Base-by-base conservation (phyloP, 1,140 invertebrate species). In the Trichonephila clavipes region DNA sequence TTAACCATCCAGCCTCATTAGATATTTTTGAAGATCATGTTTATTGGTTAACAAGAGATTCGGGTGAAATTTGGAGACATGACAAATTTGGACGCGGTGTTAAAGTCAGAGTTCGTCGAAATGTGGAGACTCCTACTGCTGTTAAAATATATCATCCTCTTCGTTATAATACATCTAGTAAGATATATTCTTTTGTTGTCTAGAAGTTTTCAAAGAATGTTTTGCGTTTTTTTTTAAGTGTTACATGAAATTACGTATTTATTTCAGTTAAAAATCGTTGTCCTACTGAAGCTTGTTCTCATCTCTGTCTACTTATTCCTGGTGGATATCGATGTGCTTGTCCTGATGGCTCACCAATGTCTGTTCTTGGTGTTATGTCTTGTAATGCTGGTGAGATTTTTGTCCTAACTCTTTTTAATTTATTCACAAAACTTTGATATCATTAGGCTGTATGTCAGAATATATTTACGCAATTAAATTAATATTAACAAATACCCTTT, bases 11-110 rank as follows among this genome's bases (percentile, higher is more conserved):
- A 0, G 96, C 98, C 61, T 97, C 98, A 0, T 95, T 99, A 90
- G 99, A 99, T 95, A 97, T 99, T 0, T 99, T 99, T 96, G 99
- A 99, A 96, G 98, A 97, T 28, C 95, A 95, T 77, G 95, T 99
- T 82, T 99, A 98, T 95, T 99, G 98, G 98, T 96, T 98, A 7
- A 98, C 98, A 0, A 96, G 97, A 88, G 97, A 98, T 94, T 97
- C 97, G 0, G 98, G 98, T 0, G 98, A 98, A 95, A 96, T 99
- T 0, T 96, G 98, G 6, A 97, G 97, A 77, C 98, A 99, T 95
- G 98, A 99, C 95, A 99, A 99, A 96, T 99, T 99, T 96, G 99
- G 99, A 6, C 96, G 98, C 94, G 98, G 98, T 18, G 98, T 99
- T n/a, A 97, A 98, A 44, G 97, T 98, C 4, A 96, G 97, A 0